Evolutionary conservation across 2,113 vertebrate species (phyloP).

Genomic region (Regulus satrapa): DNA sequence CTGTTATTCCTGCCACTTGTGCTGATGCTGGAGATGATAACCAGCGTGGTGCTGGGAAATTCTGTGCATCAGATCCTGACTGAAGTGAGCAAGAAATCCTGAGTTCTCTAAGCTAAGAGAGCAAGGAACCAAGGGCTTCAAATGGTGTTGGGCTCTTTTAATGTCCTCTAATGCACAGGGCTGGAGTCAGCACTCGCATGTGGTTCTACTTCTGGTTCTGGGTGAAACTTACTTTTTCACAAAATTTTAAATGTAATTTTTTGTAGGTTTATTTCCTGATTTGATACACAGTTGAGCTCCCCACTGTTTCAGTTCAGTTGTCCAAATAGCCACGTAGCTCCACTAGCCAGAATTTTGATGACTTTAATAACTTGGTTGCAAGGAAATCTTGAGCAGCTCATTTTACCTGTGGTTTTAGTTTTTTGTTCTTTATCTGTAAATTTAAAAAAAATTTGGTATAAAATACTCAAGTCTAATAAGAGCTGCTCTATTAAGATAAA

Average conservation of each 20-base stretch:
- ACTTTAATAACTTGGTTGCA: neutral
- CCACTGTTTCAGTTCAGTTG: neutral
- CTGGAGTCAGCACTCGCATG: neutral
- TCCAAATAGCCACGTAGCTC: neutral
- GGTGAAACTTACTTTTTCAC: neutral
- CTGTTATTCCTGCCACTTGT: conserved; percentile 16
- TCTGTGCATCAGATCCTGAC: neutral
- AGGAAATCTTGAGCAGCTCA: neutral
- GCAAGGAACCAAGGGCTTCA: neutral
- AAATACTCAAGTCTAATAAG: neutral
- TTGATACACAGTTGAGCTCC: neutral
- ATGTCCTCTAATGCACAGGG: neutral
- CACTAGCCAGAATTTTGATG: neutral
- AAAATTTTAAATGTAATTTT: neutral
- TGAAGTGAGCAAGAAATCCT: conserved; percentile 61
- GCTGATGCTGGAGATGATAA: conserved; percentile 42
- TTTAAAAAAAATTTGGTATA: neutral
- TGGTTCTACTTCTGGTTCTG: neutral
- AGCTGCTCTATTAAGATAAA: neutral
- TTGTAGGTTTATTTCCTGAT: neutral
- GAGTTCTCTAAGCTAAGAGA: neutral
- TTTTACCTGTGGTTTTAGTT: neutral
- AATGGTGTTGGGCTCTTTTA: neutral
- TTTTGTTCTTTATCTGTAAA: neutral
- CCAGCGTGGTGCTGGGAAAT: conserved; percentile 16